Percentiles rank a stretch among this genome's conserved stretches.
Conservation (phyloP, 2,888 invertebrate species). For the Ecliptopera silaceata region DNA sequence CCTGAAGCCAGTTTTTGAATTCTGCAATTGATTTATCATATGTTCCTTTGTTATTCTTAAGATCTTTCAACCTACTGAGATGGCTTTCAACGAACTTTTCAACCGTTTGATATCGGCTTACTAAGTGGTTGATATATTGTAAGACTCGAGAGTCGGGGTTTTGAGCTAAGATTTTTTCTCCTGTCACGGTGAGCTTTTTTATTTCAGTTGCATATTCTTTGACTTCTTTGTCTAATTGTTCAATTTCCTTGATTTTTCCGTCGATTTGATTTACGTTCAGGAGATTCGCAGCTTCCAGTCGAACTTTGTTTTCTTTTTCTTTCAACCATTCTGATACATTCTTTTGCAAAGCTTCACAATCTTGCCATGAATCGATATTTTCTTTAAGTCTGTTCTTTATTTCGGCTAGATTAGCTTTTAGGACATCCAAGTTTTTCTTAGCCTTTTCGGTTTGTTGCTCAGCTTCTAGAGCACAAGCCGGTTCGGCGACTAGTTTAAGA, state of each 20-base stretch:
- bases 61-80: conserved; percentile 87
- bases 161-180: conserved; percentile 88
- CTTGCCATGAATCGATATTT: conserved; percentile 90
- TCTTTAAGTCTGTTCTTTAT: conserved; percentile 87
- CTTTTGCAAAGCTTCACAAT: conserved; percentile 90
- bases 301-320: conserved; percentile 89
- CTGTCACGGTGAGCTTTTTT: conserved; percentile 85
- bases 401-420: conserved; percentile 86
- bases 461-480: conserved; percentile 86
- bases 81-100: conserved; percentile 87
- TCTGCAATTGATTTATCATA: conserved; percentile 86
- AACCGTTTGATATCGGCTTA: conserved; percentile 89
- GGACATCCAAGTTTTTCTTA: conserved; percentile 86
- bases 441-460: conserved; percentile 87
- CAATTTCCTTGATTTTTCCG: conserved; percentile 86
- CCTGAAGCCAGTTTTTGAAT: conserved; percentile 90
- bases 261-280: conserved; percentile 87
- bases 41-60: conserved; percentile 87
- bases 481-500: conserved; percentile 88
- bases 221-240: conserved; percentile 85
- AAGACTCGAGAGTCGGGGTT: conserved; percentile 92
- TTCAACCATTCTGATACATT: conserved; percentile 89
- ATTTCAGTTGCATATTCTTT: conserved; percentile 86
- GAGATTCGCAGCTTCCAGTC: conserved; percentile 88
- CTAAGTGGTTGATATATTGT: conserved; percentile 91